These are phyloP conservation scores for Aethes cnicana DNA, from an alignment of 2,888 invertebrate species.

Conservation along the genomic window DNA sequence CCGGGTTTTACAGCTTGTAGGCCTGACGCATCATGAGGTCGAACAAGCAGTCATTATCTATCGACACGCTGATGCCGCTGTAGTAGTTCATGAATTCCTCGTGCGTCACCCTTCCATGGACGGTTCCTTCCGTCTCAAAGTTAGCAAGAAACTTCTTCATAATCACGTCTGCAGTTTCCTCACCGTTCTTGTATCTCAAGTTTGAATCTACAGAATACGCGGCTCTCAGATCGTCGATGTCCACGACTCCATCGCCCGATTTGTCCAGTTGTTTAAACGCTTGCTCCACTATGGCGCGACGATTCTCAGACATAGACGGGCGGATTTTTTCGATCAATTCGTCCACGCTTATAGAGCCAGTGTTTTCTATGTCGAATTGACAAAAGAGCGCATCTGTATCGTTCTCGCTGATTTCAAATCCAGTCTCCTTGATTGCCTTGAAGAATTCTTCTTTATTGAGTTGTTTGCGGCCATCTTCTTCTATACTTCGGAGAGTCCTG, in stretches of 20 bases:
- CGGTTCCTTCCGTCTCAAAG: conserved; percentile 89
- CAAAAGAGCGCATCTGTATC: conserved; percentile 87
- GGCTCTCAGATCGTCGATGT: conserved; percentile 88
- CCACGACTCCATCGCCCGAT: conserved; percentile 91
- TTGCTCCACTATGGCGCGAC: conserved; percentile 88
- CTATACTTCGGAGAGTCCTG: conserved; percentile 93
- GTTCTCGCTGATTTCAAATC: conserved; percentile 85
- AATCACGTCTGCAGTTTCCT: conserved; percentile 91
- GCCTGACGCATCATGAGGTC: conserved; percentile 97
- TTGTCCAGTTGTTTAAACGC: conserved; percentile 94
- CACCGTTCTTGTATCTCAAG: conserved; percentile 92
- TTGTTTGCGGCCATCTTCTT: conserved; percentile 93
- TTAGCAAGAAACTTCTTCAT: conserved; percentile 90
- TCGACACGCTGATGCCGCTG: conserved; percentile 95
- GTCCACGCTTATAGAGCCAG: conserved; percentile 92
- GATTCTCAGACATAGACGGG: conserved; percentile 90
- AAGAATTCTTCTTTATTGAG: conserved; percentile 91
- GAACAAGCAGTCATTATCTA: conserved; percentile 96
- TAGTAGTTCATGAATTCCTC: conserved; percentile 98
- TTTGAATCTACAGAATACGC: conserved; percentile 92
- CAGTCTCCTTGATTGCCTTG: conserved; percentile 89
- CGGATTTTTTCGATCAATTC: conserved; percentile 93
- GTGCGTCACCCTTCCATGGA: conserved; percentile 92
- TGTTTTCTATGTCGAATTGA: conserved; percentile 91
- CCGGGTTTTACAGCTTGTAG: conserved; percentile 87